Percentiles rank a stretch among this genome's conserved stretches.
Evolutionary conservation across 2,797 vertebrate genomes (phyloP).

Genomic region (Sardinella longiceps): DNA sequence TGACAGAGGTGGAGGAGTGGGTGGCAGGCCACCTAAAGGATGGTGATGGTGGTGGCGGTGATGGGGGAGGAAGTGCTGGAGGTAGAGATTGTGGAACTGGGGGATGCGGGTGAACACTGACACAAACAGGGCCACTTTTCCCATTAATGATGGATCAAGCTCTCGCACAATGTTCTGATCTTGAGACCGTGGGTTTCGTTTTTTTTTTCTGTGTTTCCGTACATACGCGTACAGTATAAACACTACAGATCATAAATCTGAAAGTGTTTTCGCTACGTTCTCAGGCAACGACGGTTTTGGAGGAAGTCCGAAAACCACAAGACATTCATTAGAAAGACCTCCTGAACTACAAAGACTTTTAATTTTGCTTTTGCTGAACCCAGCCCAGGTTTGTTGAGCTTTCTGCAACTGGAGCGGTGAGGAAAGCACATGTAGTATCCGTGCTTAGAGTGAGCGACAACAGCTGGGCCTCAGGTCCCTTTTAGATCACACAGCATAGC

Average conservation of each 20-base stretch:
- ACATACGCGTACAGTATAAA: too few relatives aligned
- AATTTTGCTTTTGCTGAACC: too few relatives aligned
- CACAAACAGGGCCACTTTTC: not conserved
- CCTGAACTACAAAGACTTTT: too few relatives aligned
- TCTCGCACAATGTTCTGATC: too few relatives aligned
- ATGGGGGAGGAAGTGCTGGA: not conserved
- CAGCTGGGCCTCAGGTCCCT: constrained; percentile 1
- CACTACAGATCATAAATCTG: too few relatives aligned
- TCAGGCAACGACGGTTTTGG: too few relatives aligned
- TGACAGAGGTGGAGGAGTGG: constrained; percentile 29
- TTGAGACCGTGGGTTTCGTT: too few relatives aligned
- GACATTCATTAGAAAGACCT: too few relatives aligned
- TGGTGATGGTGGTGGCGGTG: not conserved
- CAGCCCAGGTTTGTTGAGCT: not conserved
- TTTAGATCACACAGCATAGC: not conserved
- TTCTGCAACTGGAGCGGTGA: not conserved
- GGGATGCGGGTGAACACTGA: not conserved
- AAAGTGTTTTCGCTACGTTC: too few relatives aligned
- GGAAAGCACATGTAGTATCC: not conserved
- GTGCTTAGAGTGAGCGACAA: not conserved
- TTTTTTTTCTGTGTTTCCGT: too few relatives aligned
- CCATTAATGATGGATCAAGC: too few relatives aligned
- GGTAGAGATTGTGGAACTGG: not conserved
- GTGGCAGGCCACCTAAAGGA: not conserved
- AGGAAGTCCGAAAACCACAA: too few relatives aligned